Evolutionary conservation across 2,888 invertebrate genomes (phyloP).

Genomic region (Tenthredo amoena): DNA sequence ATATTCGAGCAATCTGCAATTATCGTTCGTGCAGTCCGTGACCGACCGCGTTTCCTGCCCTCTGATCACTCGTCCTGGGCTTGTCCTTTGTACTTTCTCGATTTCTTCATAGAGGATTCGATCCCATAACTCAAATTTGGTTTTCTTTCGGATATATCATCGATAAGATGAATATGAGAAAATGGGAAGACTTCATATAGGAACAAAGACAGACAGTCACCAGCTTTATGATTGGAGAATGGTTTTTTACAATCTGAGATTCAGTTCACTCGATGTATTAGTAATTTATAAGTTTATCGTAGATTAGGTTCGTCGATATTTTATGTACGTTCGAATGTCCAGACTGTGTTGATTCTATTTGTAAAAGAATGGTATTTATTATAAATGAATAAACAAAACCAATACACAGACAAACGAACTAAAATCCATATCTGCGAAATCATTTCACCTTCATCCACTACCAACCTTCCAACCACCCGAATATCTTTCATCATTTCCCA

Average conservation of each 20-base stretch:
- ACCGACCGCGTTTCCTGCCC: constrained; percentile 1
- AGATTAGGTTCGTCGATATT: constrained; percentile 34
- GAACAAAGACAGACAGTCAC: not conserved
- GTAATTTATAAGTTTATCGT: constrained; percentile 27
- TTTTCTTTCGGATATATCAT: not conserved
- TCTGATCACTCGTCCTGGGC: not conserved
- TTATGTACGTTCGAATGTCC: constrained; percentile 44
- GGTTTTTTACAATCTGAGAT: not conserved
- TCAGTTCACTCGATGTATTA: constrained; percentile 23
- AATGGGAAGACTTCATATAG: not conserved
- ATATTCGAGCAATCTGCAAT: constrained; percentile 45
- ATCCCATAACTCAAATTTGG: not conserved
- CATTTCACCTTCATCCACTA: not conserved
- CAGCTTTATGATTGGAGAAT: not conserved
- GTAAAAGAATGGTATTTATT: constrained; percentile 63
- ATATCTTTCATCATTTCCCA: not conserved
- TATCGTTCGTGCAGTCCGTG: constrained; percentile 39
- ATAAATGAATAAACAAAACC: constrained; percentile 63
- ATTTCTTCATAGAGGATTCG: not conserved
- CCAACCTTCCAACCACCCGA: not conserved
- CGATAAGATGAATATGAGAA: not conserved
- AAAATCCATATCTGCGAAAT: not conserved
- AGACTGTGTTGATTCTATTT: constrained; percentile 44
- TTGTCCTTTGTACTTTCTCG: constrained; percentile 17
- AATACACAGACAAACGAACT: not conserved